These are phyloP conservation scores for Pseudococcus jackbeardsleyi DNA, from an alignment of 2,888 invertebrate genomes.

Conservation along the genomic window DNA sequence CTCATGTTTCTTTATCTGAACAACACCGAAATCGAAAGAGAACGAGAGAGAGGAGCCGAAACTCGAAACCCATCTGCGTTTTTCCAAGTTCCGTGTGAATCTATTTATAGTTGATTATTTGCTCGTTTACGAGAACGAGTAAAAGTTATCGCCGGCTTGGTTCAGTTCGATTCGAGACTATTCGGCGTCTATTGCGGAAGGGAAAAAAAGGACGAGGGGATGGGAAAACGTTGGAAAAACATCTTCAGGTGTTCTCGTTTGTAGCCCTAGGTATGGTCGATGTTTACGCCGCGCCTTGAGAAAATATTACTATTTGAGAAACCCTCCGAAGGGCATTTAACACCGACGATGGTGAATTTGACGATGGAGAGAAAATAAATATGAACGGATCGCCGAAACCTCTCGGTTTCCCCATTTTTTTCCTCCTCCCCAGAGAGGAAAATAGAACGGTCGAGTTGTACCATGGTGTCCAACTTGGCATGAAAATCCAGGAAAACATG, in stretches of 20 bases:
- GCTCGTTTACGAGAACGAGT: conserved; percentile 22
- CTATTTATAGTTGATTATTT: conserved; percentile 41
- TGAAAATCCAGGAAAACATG: too few relatives aligned
- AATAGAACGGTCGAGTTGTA: background rate
- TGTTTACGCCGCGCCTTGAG: background rate
- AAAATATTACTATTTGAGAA: conserved; percentile 10
- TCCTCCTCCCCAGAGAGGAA: background rate
- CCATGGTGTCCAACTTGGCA: too few relatives aligned
- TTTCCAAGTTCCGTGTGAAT: background rate
- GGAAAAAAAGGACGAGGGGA: background rate
- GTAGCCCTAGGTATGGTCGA: background rate
- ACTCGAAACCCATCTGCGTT: conserved; percentile 23
- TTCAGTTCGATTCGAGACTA: background rate
- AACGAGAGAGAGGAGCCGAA: background rate
- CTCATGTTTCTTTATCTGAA: background rate
- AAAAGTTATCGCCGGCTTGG: background rate
- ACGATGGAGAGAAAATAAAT: background rate
- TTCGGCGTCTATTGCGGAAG: background rate
- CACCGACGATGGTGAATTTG: background rate
- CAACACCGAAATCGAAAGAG: background rate
- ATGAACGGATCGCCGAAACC: background rate
- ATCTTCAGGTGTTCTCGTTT: conserved; percentile 22
- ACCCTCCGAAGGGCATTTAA: conserved; percentile 3
- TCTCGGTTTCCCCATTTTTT: background rate
- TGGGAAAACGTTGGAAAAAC: background rate